Evolutionary conservation across 2,888 invertebrate genomes (phyloP).

Genomic region (Pachycephus smyrnensis): DNA sequence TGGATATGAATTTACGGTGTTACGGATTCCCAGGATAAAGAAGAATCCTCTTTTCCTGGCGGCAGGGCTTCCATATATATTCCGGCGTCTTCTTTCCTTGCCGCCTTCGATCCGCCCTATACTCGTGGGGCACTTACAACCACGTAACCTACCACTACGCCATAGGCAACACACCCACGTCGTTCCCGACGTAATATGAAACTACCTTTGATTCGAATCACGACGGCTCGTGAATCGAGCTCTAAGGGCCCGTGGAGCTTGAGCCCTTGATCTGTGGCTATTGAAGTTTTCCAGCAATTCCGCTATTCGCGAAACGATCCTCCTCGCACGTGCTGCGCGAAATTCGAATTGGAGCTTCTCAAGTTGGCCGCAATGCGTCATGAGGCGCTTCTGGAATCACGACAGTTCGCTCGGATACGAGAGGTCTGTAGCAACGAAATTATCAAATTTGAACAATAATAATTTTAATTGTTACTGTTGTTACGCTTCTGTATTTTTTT

Average conservation of each 20-base stretch:
- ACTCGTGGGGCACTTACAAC: not conserved
- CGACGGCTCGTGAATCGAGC: not conserved
- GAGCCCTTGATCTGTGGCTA: not conserved
- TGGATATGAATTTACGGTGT: not conserved
- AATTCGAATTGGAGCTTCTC: not conserved
- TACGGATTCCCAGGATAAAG: not conserved
- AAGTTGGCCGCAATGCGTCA: not conserved
- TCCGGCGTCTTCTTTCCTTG: not conserved
- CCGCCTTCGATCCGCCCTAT: not conserved
- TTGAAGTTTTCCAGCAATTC: not conserved
- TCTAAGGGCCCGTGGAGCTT: not conserved
- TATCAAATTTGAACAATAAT: not conserved
- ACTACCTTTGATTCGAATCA: not conserved
- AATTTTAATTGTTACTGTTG: too few relatives aligned
- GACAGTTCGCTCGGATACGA: not conserved
- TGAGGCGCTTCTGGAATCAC: not conserved
- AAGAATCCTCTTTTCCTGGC: not conserved
- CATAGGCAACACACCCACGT: not conserved
- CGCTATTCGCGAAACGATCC: not conserved
- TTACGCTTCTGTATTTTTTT: not conserved
- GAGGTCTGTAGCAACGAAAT: not conserved
- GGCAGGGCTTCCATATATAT: not conserved
- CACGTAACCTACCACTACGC: not conserved
- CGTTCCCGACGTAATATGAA: not conserved
- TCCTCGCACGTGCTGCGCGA: not conserved